phyloP scores from a whole-genome alignment of 2,888 invertebrate genomes.

The Carabus problematicus region DNA sequence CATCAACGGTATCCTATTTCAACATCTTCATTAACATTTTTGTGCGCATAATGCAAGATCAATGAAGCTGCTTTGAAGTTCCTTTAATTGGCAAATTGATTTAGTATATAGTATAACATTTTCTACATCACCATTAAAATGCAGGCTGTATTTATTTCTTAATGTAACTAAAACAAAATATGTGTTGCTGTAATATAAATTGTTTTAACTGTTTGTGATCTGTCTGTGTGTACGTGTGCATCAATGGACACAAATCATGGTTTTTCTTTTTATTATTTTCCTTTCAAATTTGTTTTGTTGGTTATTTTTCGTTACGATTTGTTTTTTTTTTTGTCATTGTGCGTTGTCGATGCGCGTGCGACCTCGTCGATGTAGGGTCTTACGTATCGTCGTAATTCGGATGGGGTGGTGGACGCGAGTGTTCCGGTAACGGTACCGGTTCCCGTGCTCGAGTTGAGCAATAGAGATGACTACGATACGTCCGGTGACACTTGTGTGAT shows the following conservation, averaged over 20 bases:
- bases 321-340: slow-evolving; percentile 49
- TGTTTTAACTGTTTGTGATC: too few species aligned
- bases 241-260: slow-evolving; percentile 28
- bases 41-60: too few species aligned
- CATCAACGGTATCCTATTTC: too few species aligned
- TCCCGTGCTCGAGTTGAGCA: slow-evolving; percentile 58
- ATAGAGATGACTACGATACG: slow-evolving; percentile 35
- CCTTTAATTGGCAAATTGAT: neutral
- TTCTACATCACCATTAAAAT: neutral
- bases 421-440: slow-evolving; percentile 53
- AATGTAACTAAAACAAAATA: too few species aligned
- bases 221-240: neutral
- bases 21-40: too few species aligned
- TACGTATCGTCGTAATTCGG: slow-evolving; percentile 61
- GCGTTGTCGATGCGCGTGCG: slow-evolving; percentile 43
- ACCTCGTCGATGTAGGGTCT: slow-evolving; percentile 54
- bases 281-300: slow-evolving; percentile 40
- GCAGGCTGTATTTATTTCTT: neutral
- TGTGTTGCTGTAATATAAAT: too few species aligned
- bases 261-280: slow-evolving; percentile 47
- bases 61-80: neutral
- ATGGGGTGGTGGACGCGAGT: slow-evolving; percentile 58
- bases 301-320: slow-evolving; percentile 40
- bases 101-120: slow-evolving; percentile 2
- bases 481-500: slow-evolving; percentile 54